Conservation (phyloP, 2,113 vertebrate genomes). For the Scomber japonicus region DNA sequence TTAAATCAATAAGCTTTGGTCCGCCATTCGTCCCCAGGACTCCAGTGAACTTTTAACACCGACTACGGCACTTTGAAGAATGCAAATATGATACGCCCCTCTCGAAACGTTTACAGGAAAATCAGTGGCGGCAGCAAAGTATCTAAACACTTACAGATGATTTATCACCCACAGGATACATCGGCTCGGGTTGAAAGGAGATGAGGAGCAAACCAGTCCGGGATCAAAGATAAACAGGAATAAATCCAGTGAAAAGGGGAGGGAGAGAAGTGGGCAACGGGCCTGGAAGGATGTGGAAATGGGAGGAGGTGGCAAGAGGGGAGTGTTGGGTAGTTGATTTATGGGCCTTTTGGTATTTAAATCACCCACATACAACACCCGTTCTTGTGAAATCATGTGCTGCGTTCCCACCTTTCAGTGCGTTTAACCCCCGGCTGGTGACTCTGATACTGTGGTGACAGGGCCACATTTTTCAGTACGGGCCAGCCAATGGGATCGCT, state of each 20-base stretch:
- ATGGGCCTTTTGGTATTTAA: constrained; percentile 79
- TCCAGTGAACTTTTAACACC: constrained; percentile 80
- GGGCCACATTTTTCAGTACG: constrained; percentile 50
- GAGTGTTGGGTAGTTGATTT: constrained; percentile 69
- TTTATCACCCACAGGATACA: constrained; percentile 77
- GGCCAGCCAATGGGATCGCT: constrained; percentile 50
- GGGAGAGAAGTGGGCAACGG: constrained; percentile 45
- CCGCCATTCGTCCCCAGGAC: constrained; percentile 64
- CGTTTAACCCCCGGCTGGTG: constrained; percentile 71
- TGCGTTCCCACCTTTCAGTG: constrained; percentile 67
- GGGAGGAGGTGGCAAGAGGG: constrained; percentile 63
- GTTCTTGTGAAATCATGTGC: constrained; percentile 72
- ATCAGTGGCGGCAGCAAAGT: constrained; percentile 73
- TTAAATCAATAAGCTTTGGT: constrained; percentile 73
- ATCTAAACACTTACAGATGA: constrained; percentile 82
- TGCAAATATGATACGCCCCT: constrained; percentile 78
- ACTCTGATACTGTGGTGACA: constrained; percentile 67
- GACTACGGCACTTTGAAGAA: constrained; percentile 68
- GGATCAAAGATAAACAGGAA: constrained; percentile 86
- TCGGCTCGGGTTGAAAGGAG: constrained; percentile 76
- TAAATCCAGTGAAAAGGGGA: constrained; percentile 73
- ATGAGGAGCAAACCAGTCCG: constrained; percentile 71
- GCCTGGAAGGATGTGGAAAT: constrained; percentile 75
- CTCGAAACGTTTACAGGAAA: constrained; percentile 81
- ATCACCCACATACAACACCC: constrained; percentile 64